Percentiles rank a stretch among this genome's conserved stretches.
Evolutionary conservation across 2,797 vertebrate species (phyloP).

Genomic region (Loriculus beryllinus): DNA sequence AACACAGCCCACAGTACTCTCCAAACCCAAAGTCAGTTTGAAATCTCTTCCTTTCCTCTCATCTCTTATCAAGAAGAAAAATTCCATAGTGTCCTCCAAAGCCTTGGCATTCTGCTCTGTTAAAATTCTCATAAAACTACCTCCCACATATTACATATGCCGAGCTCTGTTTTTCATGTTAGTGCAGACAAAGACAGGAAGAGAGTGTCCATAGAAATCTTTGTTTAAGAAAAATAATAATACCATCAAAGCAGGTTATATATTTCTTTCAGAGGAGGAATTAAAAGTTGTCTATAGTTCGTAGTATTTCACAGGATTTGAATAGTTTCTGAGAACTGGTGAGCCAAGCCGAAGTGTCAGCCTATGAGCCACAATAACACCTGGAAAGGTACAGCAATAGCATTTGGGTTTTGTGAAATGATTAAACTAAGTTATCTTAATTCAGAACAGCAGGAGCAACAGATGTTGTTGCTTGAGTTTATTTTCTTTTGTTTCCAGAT

Average conservation of each 20-base stretch:
- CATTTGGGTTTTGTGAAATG: constrained; percentile 34
- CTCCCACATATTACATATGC: constrained; percentile 1
- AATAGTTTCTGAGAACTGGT: neutral
- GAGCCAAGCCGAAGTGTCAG: constrained; percentile 13
- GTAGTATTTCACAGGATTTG: neutral
- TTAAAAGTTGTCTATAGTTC: neutral
- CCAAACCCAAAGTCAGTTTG: constrained; percentile 49
- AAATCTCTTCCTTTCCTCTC: constrained; percentile 53
- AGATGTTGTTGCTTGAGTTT: constrained; percentile 61
- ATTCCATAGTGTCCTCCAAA: constrained; percentile 12
- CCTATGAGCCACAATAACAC: constrained; percentile 32
- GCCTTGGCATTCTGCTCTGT: constrained; percentile 48
- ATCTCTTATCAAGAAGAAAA: constrained; percentile 59
- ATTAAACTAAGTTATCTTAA: constrained; percentile 72
- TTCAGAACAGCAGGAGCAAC: constrained; percentile 69
- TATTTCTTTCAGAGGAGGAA: neutral
- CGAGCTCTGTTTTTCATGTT: neutral
- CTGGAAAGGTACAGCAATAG: constrained; percentile 40
- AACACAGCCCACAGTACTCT: constrained; percentile 29
- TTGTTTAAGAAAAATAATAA: neutral
- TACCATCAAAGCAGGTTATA: neutral
- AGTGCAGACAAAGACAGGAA: neutral
- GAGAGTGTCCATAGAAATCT: neutral
- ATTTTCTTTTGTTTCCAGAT: constrained; percentile 58
- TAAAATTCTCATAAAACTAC: constrained; percentile 48